A percentile compares a stretch with the other conserved stretches of the same genome.
phyloP scores from a whole-genome alignment of 1,140 invertebrate species.

The Meloidogyne chitwoodi region DNA sequence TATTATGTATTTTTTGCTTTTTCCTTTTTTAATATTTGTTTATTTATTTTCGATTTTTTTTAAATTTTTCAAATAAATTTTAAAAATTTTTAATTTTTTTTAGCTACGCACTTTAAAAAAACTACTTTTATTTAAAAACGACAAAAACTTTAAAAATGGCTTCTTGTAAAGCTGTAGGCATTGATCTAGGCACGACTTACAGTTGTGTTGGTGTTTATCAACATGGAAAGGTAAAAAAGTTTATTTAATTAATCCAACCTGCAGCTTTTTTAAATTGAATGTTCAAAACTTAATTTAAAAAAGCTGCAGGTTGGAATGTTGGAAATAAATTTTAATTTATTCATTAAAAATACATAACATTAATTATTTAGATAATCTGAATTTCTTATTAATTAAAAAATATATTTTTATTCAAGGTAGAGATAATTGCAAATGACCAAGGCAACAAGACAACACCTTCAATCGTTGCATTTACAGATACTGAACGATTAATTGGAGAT shows the following conservation, averaged over 20 bases:
- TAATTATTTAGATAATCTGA: too few species aligned
- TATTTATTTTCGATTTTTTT: too few species aligned
- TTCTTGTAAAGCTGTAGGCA: conserved; percentile 63
- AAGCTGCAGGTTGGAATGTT: too few species aligned
- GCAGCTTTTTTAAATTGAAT: neutral
- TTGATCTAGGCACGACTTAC: conserved; percentile 66
- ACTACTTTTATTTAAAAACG: neutral
- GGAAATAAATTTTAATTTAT: too few species aligned
- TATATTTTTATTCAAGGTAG: neutral
- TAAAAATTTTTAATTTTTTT: neutral
- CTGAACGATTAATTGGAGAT: conserved; percentile 78
- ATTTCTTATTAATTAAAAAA: neutral
- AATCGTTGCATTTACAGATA: conserved; percentile 82
- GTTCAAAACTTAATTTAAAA: too few species aligned
- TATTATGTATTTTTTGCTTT: neutral
- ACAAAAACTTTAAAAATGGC: conserved; percentile 25
- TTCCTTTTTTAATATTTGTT: neutral
- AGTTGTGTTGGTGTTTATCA: conserved; percentile 43
- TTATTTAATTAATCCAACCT: neutral
- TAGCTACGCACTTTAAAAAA: neutral
- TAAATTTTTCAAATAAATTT: too few species aligned
- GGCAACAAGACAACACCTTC: conserved; percentile 78
- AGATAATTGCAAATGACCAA: neutral
- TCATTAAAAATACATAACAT: too few species aligned
- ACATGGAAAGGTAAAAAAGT: neutral